Evolutionary conservation across 2,797 vertebrate genomes (phyloP).

Genomic region (Aulostomus chinensis): DNA sequence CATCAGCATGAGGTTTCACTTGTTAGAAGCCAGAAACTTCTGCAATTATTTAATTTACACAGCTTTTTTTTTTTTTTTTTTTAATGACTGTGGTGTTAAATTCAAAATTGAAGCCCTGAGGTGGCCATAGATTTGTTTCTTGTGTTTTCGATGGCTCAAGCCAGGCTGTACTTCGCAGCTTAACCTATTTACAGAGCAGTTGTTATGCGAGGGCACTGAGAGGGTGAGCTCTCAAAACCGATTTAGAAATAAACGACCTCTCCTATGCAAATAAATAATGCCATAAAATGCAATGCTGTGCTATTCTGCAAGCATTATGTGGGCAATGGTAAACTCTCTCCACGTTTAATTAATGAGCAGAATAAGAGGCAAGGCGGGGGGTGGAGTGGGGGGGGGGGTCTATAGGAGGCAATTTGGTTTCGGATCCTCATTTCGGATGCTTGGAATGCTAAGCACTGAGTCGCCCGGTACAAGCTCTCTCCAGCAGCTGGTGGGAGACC

Average conservation of each 20-base stretch:
- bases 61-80: background rate
- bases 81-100: conserved; percentile 26
- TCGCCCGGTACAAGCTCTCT: conserved; percentile 37
- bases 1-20: conserved; percentile 8
- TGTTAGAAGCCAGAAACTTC: conserved; percentile 20
- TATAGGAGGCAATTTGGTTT: conserved; percentile 61
- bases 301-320: conserved; percentile 49
- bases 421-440: conserved; percentile 65
- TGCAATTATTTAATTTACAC: conserved; percentile 37
- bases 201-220: conserved; percentile 42
- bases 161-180: conserved; percentile 46
- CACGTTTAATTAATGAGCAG: conserved; percentile 74
- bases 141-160: conserved; percentile 56
- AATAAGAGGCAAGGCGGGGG: conserved; percentile 54
- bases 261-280: conserved; percentile 72
- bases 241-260: conserved; percentile 50
- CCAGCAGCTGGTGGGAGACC: conserved; percentile 64
- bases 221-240: conserved; percentile 33
- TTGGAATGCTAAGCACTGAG: conserved; percentile 67
- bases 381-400: conserved; percentile 28
- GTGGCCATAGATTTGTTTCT: conserved; percentile 46
- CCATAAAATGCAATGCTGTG: conserved; percentile 63
- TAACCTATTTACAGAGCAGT: conserved; percentile 60
- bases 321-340: conserved; percentile 59
- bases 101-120: conserved; percentile 11